A percentile compares a stretch with the other conserved stretches of the same genome.
phyloP scores from a whole-genome alignment of 2,113 vertebrate species.

The Vulpes vulpes region DNA sequence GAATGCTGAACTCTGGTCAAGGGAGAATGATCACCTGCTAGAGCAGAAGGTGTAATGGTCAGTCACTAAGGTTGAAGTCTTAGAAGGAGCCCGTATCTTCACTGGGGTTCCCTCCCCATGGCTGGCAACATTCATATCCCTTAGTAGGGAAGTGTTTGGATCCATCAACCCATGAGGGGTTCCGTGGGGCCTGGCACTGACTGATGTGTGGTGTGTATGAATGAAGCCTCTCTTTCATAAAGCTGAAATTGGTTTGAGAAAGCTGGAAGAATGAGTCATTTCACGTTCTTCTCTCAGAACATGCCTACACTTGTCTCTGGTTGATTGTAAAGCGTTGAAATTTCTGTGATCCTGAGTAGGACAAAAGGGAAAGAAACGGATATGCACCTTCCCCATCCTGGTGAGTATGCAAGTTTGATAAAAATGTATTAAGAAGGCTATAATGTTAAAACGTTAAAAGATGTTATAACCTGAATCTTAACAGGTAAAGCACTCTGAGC shows the following conservation, averaged over 20 bases:
- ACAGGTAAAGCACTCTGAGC: background rate
- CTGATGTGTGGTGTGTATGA: constrained; percentile 36
- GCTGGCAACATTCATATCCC: background rate
- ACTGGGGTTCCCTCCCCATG: background rate
- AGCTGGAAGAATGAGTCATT: constrained; percentile 76
- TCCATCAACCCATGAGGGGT: background rate
- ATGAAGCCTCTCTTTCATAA: constrained; percentile 64
- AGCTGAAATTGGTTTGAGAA: constrained; percentile 60
- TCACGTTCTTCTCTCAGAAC: constrained; percentile 64
- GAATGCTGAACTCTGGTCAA: background rate
- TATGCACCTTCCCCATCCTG: background rate
- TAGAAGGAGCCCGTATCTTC: background rate
- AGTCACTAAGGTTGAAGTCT: background rate
- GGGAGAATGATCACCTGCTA: background rate
- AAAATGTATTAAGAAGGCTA: background rate
- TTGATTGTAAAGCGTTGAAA: constrained; percentile 9
- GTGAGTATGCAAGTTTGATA: constrained; percentile 31
- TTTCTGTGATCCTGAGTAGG: constrained; percentile 67
- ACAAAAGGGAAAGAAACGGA: background rate
- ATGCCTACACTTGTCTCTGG: constrained; percentile 68
- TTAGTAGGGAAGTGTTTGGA: background rate
- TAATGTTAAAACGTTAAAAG: too few species aligned
- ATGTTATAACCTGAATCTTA: background rate
- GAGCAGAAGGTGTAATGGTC: background rate
- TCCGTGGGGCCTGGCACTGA: background rate